Evolutionary conservation across 1,140 invertebrate genomes (phyloP), one percentile per base, ranked within the genome.

Genomic region (Brachionus angularis): DNA sequence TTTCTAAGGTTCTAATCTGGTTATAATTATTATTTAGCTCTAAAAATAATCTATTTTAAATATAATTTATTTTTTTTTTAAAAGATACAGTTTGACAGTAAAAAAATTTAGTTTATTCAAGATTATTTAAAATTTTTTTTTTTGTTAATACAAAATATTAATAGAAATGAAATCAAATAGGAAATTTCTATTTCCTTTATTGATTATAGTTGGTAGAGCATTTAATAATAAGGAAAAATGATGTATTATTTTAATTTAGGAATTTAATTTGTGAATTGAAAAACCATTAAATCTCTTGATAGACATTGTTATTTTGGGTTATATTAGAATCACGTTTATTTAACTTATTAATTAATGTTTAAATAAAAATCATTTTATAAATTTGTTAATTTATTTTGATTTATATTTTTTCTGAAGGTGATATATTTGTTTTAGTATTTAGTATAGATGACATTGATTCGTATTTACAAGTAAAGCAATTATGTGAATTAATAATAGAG

Each of bases 401-500:
- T 25, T 10, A n/a, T 53, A n/a, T n/a, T n/a, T n/a, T n/a, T 58
- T 74, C 77, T 77, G 27, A 83, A 91, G 89, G 89, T 74, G 89
- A 92, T 78, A 80, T 91, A 10, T 92, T 92, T 80, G 85, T 91
- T 49, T 80, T 92, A 71, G 89, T 91, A 5, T 92, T 90, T 79
- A 87, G 88, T 75, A 87, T 91, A 85, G 89, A 90, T 76, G 87
- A 87, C 73, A 84, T 87, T n/a, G 89, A 91, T 76, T 89, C 89
- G 0, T 92, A 90, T 76, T 88, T 90, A 74, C 89, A 91, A 79
- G 89, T 89, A 8, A 86, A 89, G 70, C 84, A 87, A 46, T 84
- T 91, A 49, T 83, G 89, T 39, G 89, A 91, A 74, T 88, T 90
- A 78, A 90, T 92, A 75, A 78, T 90, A 50, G 89, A 91, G 78